Evolutionary conservation across 2,113 vertebrate species (phyloP), one percentile per base, ranked within the genome.

Genomic region (Sinocyclocheilus anophthalmus): DNA sequence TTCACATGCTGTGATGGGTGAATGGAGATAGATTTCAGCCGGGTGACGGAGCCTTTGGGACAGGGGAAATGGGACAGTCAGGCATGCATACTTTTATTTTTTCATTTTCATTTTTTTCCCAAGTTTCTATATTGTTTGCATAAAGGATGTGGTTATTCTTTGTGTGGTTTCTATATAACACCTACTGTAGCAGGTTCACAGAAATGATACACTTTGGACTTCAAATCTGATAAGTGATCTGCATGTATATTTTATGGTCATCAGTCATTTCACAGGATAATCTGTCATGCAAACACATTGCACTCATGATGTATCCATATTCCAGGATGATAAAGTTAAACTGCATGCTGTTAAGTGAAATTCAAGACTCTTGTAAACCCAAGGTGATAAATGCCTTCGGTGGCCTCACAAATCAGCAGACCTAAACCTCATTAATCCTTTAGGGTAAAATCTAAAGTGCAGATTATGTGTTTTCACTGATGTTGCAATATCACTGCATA

Each of bases 1-100:
- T 45, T 65, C 50, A 75, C 37, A 65, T 3, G 53, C 50, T 76
- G 67, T 16, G 5, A 37, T 57, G 45, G 81, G 5, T 73, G 67
- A 83, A 73, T 53, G 48, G 81, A 70, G 67, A 82, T 65, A 81
- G 78, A 81, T 82, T 67, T 82, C 61, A 67, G 80, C 24, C 5
- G 11, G 61, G 63, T 82, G 80, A 82, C 18, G 42, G 61, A n/a
- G 42, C 24, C 18, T 26, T 30, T 30, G 61, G 63, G 53, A 70
- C 48, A 39, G 76, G 2, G 1, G 30, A 63, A 42, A 37, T 42
- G 63, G 33, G 76, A 50, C 42, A 30, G 59, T 45, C 53, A 76
- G 73, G 59, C 53, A 79, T 81, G 39, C 24, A 67, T 48, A 18
- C 42, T 24, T 80, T 39, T 14, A 76, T 24, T 76, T 48, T 76